These are phyloP conservation scores for Anolis sagrei DNA, from an alignment of 2,113 vertebrate genomes.

Conservation along the genomic window DNA sequence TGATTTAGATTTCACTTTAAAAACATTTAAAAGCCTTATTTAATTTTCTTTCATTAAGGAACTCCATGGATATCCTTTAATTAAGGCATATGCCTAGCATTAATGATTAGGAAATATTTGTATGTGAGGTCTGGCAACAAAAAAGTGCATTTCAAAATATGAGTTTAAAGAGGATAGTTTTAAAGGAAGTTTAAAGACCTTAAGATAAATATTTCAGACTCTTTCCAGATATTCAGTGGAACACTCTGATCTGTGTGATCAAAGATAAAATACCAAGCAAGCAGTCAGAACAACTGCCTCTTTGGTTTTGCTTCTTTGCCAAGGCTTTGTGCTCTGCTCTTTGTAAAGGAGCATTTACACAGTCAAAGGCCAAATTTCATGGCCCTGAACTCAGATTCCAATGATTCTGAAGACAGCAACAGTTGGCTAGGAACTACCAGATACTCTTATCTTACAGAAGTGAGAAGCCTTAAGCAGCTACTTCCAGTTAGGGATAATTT, in stretches of 20 bases:
- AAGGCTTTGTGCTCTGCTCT: conserved; percentile 34
- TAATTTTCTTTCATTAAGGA: conserved; percentile 64
- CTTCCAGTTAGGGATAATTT: no score
- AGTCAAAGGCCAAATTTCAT: background rate
- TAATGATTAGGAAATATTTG: conserved; percentile 53
- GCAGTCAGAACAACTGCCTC: conserved; percentile 36
- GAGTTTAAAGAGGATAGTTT: background rate
- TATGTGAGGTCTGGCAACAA: conserved; percentile 10
- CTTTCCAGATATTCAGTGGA: conserved; percentile 47
- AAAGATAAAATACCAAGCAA: conserved; percentile 53
- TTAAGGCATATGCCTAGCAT: conserved; percentile 64
- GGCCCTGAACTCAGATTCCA: background rate
- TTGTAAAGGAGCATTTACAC: conserved; percentile 38
- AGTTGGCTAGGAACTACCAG: background rate
- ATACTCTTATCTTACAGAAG: background rate
- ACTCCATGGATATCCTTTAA: conserved; percentile 62
- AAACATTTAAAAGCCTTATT: conserved; percentile 69
- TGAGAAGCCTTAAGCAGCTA: no score
- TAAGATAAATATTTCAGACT: conserved; percentile 65
- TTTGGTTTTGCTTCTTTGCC: background rate
- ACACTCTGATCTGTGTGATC: conserved; percentile 64
- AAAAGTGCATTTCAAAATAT: background rate
- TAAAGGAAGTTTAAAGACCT: conserved; percentile 12
- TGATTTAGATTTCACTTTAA: conserved; percentile 66
- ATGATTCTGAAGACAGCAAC: background rate